phyloP scores from a whole-genome alignment of 2,888 invertebrate genomes.

The Gastrophysa polygoni region DNA sequence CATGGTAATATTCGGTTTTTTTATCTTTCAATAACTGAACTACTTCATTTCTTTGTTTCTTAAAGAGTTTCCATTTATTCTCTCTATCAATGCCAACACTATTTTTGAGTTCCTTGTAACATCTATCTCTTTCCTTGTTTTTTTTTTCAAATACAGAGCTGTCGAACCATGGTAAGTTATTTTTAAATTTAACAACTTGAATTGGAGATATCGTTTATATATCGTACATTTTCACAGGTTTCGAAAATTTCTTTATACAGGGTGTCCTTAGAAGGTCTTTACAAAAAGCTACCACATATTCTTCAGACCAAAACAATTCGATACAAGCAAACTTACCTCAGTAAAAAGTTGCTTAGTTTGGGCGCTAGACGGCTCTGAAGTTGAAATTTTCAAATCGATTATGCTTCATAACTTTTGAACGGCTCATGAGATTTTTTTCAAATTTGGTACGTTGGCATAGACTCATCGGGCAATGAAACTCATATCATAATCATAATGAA shows the following conservation, averaged over 20 bases:
- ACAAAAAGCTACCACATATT: too few species aligned
- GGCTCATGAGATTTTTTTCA: too few species aligned
- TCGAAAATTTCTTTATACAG: background rate
- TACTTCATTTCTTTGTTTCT: background rate
- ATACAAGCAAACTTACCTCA: too few species aligned
- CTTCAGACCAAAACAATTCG: too few species aligned
- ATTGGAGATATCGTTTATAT: background rate
- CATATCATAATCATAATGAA: too few species aligned
- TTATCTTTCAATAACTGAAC: background rate
- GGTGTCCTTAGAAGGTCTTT: too few species aligned
- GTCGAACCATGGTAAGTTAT: constrained; percentile 2
- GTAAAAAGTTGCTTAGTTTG: too few species aligned
- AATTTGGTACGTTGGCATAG: too few species aligned
- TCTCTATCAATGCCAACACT: background rate
- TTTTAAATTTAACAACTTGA: background rate
- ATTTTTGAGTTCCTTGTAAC: background rate
- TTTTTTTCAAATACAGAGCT: background rate
- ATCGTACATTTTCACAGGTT: background rate
- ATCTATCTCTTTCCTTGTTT: background rate
- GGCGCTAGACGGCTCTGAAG: too few species aligned
- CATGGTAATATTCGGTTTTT: constrained; percentile 1
- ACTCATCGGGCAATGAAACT: too few species aligned
- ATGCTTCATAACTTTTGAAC: too few species aligned
- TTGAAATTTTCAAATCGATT: too few species aligned
- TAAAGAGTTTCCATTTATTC: background rate